Percentiles rank a stretch among this genome's conserved stretches.
These are phyloP conservation scores for Eidolon dupreanum DNA, from an alignment of 2,797 vertebrate genomes.

Conservation along the genomic window DNA sequence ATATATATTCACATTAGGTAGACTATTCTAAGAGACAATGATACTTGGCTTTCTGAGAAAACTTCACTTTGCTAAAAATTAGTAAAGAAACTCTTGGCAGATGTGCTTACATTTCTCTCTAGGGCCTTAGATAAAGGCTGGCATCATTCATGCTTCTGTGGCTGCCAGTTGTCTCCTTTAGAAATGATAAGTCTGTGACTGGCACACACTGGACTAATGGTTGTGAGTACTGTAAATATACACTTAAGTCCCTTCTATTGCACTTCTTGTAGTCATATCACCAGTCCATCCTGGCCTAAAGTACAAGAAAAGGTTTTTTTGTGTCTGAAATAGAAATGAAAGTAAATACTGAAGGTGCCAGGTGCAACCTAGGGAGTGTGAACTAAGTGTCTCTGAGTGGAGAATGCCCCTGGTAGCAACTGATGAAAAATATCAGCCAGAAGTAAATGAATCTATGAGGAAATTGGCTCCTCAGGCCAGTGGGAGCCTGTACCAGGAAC, in stretches of 20 bases:
- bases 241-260: neutral
- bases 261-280: neutral
- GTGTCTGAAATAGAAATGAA: neutral
- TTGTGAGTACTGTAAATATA: neutral
- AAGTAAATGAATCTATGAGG: neutral
- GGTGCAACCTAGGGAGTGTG: neutral
- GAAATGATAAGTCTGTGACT: neutral
- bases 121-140: neutral
- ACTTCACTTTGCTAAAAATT: neutral
- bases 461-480: neutral
- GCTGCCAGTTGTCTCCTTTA: neutral
- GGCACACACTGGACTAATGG: neutral
- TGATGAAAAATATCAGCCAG: neutral
- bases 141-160: neutral
- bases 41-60: neutral
- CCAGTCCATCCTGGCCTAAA: neutral
- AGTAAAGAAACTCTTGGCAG: neutral
- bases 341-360: neutral
- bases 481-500: neutral
- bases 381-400: neutral
- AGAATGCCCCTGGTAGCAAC: neutral
- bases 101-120: neutral
- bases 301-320: neutral
- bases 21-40: neutral
- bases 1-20: neutral